phyloP scores from a whole-genome alignment of 2,888 invertebrate species.

The Resseliella maxima region DNA sequence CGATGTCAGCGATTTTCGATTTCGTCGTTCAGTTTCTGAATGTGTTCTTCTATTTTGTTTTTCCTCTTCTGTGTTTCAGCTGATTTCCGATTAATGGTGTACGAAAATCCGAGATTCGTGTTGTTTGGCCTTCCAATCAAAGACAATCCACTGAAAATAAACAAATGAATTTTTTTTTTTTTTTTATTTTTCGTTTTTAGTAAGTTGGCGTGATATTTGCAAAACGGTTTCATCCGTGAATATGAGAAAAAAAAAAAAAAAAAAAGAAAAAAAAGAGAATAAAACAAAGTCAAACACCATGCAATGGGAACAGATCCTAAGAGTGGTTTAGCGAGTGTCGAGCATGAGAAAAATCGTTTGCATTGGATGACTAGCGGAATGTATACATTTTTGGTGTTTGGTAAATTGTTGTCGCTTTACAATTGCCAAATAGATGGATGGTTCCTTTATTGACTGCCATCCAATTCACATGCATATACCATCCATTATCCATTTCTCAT shows the following conservation, averaged over 20 bases:
- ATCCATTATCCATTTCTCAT: slow-evolving; percentile 37
- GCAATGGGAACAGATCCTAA: neutral
- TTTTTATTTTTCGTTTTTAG: slow-evolving; percentile 33
- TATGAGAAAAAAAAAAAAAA: neutral
- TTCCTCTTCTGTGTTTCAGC: neutral
- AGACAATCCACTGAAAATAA: slow-evolving; percentile 46
- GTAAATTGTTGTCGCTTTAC: slow-evolving; percentile 18
- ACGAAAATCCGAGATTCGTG: slow-evolving; percentile 51
- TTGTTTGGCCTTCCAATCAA: slow-evolving; percentile 39
- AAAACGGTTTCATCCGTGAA: neutral
- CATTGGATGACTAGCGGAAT: neutral
- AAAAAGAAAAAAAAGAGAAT: neutral
- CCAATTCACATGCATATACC: slow-evolving; percentile 30
- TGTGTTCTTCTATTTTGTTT: neutral
- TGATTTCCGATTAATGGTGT: slow-evolving; percentile 53
- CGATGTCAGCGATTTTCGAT: neutral
- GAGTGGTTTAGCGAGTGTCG: neutral
- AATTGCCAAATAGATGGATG: slow-evolving; percentile 51
- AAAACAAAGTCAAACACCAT: neutral
- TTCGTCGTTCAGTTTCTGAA: neutral
- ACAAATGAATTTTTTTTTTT: too few species aligned
- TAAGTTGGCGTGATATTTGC: slow-evolving; percentile 20
- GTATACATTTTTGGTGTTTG: slow-evolving; percentile 20
- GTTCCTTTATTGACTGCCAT: slow-evolving; percentile 43
- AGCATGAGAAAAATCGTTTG: neutral